Evolutionary conservation across 1,140 invertebrate genomes (phyloP).

Genomic region (Neocloeon triangulifer): DNA sequence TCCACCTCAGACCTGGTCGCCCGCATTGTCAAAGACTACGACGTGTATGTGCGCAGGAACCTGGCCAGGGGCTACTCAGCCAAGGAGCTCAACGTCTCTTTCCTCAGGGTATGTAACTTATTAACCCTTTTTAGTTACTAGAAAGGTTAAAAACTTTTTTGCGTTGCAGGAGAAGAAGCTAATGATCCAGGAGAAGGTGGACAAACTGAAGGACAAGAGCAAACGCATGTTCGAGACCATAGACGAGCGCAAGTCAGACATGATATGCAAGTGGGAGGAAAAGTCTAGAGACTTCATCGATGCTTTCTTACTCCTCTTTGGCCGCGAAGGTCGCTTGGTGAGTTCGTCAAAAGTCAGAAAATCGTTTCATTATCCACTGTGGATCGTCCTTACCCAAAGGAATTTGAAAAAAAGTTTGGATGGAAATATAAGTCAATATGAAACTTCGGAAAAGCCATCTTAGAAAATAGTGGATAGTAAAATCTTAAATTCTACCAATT

Average conservation of each 20-base stretch:
- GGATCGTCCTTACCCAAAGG: no score
- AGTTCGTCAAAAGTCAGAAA: no score
- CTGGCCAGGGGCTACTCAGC: constrained; percentile 89
- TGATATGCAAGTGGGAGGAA: constrained; percentile 91
- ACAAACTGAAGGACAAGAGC: constrained; percentile 76
- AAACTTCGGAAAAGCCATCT: no score
- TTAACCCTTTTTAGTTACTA: no score
- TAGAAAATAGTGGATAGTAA: no score
- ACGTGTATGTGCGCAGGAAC: constrained; percentile 93
- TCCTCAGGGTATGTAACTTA: constrained; percentile 75
- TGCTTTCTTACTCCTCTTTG: constrained; percentile 80
- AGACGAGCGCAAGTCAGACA: constrained; percentile 67
- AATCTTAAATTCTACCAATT: no score
- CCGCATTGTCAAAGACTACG: constrained; percentile 94
- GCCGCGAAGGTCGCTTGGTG: constrained; percentile 61
- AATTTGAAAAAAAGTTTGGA: no score
- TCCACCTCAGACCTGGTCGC: constrained; percentile 98
- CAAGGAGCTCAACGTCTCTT: constrained; percentile 96
- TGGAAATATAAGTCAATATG: no score
- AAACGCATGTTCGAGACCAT: constrained; percentile 74
- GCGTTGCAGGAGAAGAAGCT: constrained; percentile 91
- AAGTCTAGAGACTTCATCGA: constrained; percentile 89
- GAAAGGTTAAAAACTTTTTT: no score
- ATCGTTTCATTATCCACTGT: no score
- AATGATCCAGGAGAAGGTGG: constrained; percentile 82